A percentile compares a stretch with the other conserved stretches of the same genome.
Conservation (phyloP, 2,888 invertebrate genomes). For the Phrixothrix hirtus region DNA sequence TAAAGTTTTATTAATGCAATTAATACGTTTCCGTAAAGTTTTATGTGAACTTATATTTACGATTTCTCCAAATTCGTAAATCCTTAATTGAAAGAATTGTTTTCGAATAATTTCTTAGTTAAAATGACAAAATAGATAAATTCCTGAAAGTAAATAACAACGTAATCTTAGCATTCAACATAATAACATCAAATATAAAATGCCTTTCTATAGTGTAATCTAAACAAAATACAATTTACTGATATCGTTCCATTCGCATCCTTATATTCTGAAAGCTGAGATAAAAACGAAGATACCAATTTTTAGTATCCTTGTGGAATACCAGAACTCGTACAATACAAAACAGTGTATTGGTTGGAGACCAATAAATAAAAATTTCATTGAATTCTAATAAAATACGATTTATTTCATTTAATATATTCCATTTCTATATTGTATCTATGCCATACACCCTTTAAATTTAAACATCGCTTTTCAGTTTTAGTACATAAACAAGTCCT, state of each 20-base stretch:
- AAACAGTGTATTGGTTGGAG: constrained; percentile 25
- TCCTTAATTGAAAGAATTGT: too few relatives aligned
- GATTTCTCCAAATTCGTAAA: too few relatives aligned
- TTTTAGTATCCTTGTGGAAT: constrained; percentile 26
- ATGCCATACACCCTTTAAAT: constrained; percentile 3
- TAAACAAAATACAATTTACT: constrained; percentile 30
- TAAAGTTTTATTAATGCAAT: too few relatives aligned
- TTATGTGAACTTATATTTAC: too few relatives aligned
- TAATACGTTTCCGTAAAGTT: too few relatives aligned
- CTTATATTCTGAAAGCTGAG: constrained; percentile 22
- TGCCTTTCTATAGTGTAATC: constrained; percentile 21
- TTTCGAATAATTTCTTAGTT: too few relatives aligned
- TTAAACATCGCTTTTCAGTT: constrained; percentile 4
- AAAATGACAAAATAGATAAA: not conserved
- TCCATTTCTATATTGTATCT: constrained; percentile 10
- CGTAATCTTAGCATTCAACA: constrained; percentile 24
- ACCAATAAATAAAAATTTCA: constrained; percentile 34
- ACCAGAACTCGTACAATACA: constrained; percentile 26
- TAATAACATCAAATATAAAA: constrained; percentile 28
- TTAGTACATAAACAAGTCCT: constrained; percentile 7
- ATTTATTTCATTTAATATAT: constrained; percentile 34
- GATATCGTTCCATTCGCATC: constrained; percentile 26
- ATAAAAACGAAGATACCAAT: constrained; percentile 28
- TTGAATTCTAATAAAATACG: constrained; percentile 33
- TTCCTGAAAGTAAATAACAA: constrained; percentile 2